These are phyloP conservation scores for Tragulus kanchil DNA, from an alignment of 2,113 vertebrate genomes.

Conservation along the genomic window DNA sequence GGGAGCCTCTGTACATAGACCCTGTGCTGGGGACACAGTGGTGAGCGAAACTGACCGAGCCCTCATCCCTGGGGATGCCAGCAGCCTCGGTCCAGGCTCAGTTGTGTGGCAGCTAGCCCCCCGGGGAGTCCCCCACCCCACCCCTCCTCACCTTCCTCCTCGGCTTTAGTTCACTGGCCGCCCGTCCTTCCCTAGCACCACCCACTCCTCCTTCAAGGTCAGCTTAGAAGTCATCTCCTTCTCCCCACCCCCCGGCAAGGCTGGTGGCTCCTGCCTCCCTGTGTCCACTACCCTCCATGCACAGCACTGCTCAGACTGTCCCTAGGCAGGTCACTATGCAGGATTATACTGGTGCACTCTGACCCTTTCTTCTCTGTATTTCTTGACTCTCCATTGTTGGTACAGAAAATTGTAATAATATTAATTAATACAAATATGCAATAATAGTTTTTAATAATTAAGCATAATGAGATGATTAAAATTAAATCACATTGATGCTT, in stretches of 20 bases:
- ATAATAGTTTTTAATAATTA: background rate
- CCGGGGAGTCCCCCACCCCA: background rate
- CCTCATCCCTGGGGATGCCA: fast-evolving
- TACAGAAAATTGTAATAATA: background rate
- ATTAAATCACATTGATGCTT: background rate
- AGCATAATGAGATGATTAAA: conserved; percentile 41
- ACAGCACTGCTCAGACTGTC: background rate
- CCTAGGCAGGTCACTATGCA: background rate
- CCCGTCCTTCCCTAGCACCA: background rate
- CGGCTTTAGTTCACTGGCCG: background rate
- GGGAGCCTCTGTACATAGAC: background rate
- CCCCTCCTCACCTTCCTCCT: too few relatives aligned
- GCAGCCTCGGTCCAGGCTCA: background rate
- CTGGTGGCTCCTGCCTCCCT: background rate
- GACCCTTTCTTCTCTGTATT: background rate
- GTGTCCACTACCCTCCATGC: too few relatives aligned
- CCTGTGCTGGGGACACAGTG: background rate
- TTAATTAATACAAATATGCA: conserved; percentile 12
- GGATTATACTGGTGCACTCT: fast-evolving
- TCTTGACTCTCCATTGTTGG: background rate
- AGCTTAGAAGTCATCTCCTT: background rate
- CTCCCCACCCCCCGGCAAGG: background rate
- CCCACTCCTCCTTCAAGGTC: background rate
- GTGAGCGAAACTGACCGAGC: background rate
- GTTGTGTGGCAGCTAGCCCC: too few relatives aligned